These are phyloP conservation scores for Ambastaia sidthimunki DNA, from an alignment of 2,797 vertebrate genomes.

Conservation along the genomic window DNA sequence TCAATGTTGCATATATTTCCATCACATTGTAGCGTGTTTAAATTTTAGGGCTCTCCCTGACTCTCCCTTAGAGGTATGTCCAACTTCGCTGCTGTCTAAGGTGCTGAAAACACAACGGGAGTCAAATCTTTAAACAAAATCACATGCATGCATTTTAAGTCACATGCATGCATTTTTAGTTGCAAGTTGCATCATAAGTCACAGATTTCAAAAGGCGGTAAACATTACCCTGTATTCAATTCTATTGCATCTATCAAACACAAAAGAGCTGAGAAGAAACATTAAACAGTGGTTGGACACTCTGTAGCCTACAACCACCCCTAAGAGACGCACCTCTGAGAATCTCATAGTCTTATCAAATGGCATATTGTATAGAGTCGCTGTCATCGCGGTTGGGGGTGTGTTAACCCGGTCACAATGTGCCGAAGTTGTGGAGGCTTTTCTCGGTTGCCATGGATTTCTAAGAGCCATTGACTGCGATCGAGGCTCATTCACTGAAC, in stretches of 20 bases:
- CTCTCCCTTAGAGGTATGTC: constrained; percentile 13
- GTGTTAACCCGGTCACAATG: constrained; percentile 76
- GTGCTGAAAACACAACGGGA: constrained; percentile 68
- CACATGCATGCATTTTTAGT: too few species aligned
- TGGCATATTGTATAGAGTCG: constrained; percentile 67
- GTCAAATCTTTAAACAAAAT: not conserved
- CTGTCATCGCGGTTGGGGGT: constrained; percentile 67
- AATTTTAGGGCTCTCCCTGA: constrained; percentile 15
- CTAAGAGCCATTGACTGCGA: constrained; percentile 77
- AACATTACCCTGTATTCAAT: not conserved
- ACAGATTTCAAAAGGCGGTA: not conserved
- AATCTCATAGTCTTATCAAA: constrained; percentile 57
- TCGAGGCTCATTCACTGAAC: constrained; percentile 72
- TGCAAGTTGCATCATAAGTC: too few species aligned
- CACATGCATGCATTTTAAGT: too few species aligned
- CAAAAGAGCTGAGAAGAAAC: not conserved
- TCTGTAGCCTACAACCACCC: constrained; percentile 34
- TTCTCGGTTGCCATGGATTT: constrained; percentile 79
- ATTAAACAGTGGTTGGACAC: not conserved
- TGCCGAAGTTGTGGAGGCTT: constrained; percentile 75
- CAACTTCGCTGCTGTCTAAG: constrained; percentile 72
- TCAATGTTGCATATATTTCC: constrained; percentile 15
- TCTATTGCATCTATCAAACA: not conserved
- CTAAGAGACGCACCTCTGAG: not conserved
- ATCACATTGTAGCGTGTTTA: constrained; percentile 26